A percentile compares a stretch with the other conserved stretches of the same genome.
These are phyloP conservation scores for Parapristionchus giblindavisi DNA, from an alignment of 2,888 invertebrate genomes.

Conservation along the genomic window DNA sequence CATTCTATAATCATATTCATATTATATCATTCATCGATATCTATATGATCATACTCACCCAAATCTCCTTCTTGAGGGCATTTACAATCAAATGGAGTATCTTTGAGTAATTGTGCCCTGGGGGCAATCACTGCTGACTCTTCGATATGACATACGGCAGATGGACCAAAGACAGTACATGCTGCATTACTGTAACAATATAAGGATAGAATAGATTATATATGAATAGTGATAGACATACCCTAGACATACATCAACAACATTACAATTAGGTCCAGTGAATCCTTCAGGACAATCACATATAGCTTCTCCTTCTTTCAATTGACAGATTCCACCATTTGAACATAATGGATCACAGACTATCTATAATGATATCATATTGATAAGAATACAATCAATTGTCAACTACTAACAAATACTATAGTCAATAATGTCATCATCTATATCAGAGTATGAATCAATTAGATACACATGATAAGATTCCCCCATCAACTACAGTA, in stretches of 20 bases:
- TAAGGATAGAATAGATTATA: background rate
- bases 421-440: background rate
- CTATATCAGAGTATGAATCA: no score
- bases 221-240: slow-evolving; percentile 39
- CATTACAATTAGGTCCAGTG: slow-evolving; percentile 65
- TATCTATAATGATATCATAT: slow-evolving; percentile 32
- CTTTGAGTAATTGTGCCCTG: background rate
- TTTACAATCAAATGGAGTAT: slow-evolving; percentile 32
- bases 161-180: slow-evolving; percentile 20
- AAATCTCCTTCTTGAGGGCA: slow-evolving; percentile 4
- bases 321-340: slow-evolving; percentile 49
- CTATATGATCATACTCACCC: background rate
- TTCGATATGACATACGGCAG: slow-evolving; percentile 25
- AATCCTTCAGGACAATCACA: slow-evolving; percentile 63
- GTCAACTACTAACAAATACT: background rate
- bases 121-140: slow-evolving; percentile 7
- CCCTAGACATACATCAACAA: slow-evolving; percentile 63
- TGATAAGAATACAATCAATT: background rate
- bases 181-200: slow-evolving; percentile 33
- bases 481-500: no score
- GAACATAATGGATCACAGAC: slow-evolving; percentile 51
- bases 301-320: slow-evolving; percentile 34
- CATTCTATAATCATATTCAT: slow-evolving; percentile 3
- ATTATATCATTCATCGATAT: background rate
- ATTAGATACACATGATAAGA: background rate